phyloP scores from a whole-genome alignment of 2,888 invertebrate genomes.

The Spodoptera littoralis region DNA sequence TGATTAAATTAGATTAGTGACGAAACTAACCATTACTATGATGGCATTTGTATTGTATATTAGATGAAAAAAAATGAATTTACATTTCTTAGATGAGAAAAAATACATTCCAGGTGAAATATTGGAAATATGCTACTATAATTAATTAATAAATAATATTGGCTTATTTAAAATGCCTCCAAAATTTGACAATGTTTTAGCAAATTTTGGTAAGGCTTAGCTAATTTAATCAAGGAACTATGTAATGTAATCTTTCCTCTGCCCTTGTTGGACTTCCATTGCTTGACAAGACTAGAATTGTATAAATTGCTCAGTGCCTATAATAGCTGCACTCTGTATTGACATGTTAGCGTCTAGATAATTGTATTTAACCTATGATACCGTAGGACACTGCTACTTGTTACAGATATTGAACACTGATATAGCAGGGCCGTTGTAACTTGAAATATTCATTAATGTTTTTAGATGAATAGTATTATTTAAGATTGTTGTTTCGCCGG shows the following conservation, averaged over 20 bases:
- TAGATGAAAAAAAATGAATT: constrained; percentile 23
- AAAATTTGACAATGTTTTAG: constrained; percentile 15
- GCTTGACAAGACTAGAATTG: constrained; percentile 49
- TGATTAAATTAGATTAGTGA: constrained; percentile 50
- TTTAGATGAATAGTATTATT: constrained; percentile 24
- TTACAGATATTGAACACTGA: constrained; percentile 36
- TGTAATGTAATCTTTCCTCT: constrained; percentile 18
- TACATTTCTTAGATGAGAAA: constrained; percentile 25
- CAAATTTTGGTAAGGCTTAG: constrained; percentile 24
- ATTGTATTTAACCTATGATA: constrained; percentile 48
- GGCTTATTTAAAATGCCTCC: constrained; percentile 12
- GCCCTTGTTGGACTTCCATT: constrained; percentile 40
- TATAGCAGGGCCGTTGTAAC: constrained; percentile 23
- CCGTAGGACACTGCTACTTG: constrained; percentile 35
- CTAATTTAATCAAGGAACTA: constrained; percentile 48
- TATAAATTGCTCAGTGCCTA: constrained; percentile 66
- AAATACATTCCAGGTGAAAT: constrained; percentile 39
- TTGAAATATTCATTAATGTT: constrained; percentile 26
- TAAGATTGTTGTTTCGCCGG: not conserved
- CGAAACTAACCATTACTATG: constrained; percentile 12
- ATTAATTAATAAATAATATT: constrained; percentile 9
- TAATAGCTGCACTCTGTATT: constrained; percentile 54
- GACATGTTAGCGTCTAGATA: constrained; percentile 50
- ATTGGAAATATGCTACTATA: constrained; percentile 11
- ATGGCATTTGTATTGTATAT: constrained; percentile 18